Base-by-base conservation (phyloP, 2,888 invertebrate species). In the Exephanes ischioxanthus region DNA sequence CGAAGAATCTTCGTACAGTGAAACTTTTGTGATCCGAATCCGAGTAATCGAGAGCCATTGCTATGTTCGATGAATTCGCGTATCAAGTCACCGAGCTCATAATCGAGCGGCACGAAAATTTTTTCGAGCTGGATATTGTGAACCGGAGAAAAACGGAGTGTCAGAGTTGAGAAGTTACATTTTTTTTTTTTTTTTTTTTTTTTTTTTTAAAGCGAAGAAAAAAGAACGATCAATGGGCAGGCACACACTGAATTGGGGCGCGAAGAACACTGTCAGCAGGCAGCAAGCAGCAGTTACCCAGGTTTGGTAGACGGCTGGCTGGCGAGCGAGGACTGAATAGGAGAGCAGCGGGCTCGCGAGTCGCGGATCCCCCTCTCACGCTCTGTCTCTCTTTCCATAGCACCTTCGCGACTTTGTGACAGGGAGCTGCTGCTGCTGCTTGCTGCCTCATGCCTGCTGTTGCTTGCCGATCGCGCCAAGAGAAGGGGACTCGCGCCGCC, bases 321-420 rank as follows among this genome's bases (percentile, higher is more conserved):
- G 93, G 91, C 92, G 91, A 91, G 90, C 92, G 92, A 92, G 91
- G 91, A 93, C 93, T 93, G 92, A 93, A 92, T 89, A 92, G 89
- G 87, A 88, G 89, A 89, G 91, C 91, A 92, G 93, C 92, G 91
- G 91, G 91, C 91, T 90, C 90, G 90, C 89, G 89, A 90, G 90
- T 91, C 90, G 76, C 80, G 80, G 73, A 68, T 58, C 80, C 92
- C 92, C 81, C 80, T 53, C 85, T 30, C 55, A 22, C 26, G 22
- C 80, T 81, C 63, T 66, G 37, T 91, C 90, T 91, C 92, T 92
- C 89, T 88, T 89, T 88, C 86, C 84, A 63, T 85, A 87, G 85
- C 88, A 88, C 87, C 88, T 88, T 87, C 88, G 86, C 85, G 88
- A 88, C 87, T 88, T 86, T 80, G 85, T 92, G 86, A 85, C 83